These are phyloP conservation scores for Leucoptera coffeella DNA, from an alignment of 2,888 invertebrate species.

Conservation along the genomic window DNA sequence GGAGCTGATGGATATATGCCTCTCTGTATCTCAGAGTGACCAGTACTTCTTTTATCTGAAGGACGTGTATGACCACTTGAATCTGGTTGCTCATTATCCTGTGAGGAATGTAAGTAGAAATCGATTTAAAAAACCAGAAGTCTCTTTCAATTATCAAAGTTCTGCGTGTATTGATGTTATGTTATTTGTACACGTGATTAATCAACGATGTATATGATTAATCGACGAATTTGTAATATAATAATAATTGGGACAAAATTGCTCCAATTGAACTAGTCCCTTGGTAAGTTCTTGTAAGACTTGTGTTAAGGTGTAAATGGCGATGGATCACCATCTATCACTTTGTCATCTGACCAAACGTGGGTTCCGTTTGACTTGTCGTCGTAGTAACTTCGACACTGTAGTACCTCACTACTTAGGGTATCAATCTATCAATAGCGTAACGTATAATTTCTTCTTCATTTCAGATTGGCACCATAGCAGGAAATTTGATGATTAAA, in stretches of 20 bases:
- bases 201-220: neutral
- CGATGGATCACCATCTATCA: too few relatives aligned
- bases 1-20: conserved; percentile 37
- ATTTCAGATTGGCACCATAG: conserved; percentile 54
- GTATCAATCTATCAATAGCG: too few relatives aligned
- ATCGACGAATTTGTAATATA: neutral
- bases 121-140: neutral
- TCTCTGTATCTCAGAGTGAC: conserved; percentile 11
- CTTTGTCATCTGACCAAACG: too few relatives aligned
- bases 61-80: conserved; percentile 54
- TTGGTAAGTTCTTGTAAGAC: too few relatives aligned
- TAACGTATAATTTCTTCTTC: too few relatives aligned
- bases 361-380: too few relatives aligned
- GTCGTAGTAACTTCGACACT: too few relatives aligned
- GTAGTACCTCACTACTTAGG: too few relatives aligned
- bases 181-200: neutral
- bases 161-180: neutral
- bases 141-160: neutral
- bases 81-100: conserved; percentile 61
- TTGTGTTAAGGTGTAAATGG: too few relatives aligned
- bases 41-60: conserved; percentile 52
- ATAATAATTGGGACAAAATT: too few relatives aligned
- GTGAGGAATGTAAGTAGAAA: conserved; percentile 59
- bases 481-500: conserved; percentile 63
- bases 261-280: too few relatives aligned